phyloP scores from a whole-genome alignment of 2,797 vertebrate species.

The Sternotherus odoratus region DNA sequence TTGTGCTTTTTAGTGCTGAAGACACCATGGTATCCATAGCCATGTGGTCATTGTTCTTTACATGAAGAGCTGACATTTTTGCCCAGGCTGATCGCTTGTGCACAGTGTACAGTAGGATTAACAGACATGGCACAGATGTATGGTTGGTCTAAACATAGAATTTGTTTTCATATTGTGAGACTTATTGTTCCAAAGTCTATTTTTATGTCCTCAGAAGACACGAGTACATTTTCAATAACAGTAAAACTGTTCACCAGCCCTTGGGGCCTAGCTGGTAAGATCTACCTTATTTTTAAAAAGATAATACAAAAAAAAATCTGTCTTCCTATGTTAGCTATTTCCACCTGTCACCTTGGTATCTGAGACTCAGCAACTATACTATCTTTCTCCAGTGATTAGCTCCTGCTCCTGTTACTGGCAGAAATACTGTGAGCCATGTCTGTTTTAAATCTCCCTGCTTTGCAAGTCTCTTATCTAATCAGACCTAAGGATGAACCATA shows the following conservation, averaged over 20 bases:
- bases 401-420: not conserved
- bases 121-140: not conserved
- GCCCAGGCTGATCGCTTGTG: not conserved
- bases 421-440: not conserved
- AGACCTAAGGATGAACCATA: not conserved
- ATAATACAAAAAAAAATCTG: not conserved
- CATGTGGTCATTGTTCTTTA: rapidly evolving
- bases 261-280: not conserved
- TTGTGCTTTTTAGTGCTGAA: not conserved
- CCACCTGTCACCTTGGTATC: not conserved
- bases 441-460: conserved; percentile 26
- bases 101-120: not conserved
- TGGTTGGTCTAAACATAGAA: not conserved
- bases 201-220: not conserved
- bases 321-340: not conserved
- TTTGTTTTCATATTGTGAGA: not conserved
- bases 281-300: not conserved
- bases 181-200: not conserved
- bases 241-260: not conserved
- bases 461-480: not conserved
- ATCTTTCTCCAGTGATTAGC: not conserved
- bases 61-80: not conserved
- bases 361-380: not conserved
- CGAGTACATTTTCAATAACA: not conserved
- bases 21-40: not conserved